phyloP scores from a whole-genome alignment of 2,888 invertebrate genomes.

The Athrips mouffetella region DNA sequence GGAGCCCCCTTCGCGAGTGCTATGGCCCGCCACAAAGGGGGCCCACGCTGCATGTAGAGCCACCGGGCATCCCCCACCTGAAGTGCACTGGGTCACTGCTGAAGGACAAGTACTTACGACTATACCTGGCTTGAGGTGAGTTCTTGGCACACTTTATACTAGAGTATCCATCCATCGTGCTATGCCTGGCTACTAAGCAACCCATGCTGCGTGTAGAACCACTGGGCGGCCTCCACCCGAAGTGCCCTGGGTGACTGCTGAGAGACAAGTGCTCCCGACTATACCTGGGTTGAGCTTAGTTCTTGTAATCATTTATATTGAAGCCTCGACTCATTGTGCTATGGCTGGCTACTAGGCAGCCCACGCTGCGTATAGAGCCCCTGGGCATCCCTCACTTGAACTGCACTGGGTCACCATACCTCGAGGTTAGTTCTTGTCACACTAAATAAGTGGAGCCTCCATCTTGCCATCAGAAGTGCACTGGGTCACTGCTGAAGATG shows the following conservation, averaged over 20 bases:
- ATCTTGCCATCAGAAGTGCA: no score
- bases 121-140: conserved; percentile 66
- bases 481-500: no score
- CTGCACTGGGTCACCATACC: conserved; percentile 72
- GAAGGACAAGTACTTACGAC: conserved; percentile 69
- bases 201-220: no score
- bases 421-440: conserved; percentile 44
- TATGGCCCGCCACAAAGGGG: conserved; percentile 68
- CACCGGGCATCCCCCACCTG: conserved; percentile 60
- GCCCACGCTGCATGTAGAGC: conserved; percentile 64
- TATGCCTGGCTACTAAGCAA: no score
- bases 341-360: conserved; percentile 70
- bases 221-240: no score
- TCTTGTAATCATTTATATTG: no score
- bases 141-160: background rate
- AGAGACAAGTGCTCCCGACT: no score
- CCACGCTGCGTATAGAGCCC: conserved; percentile 58
- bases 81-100: conserved; percentile 67
- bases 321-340: conserved; percentile 66
- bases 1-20: conserved; percentile 63
- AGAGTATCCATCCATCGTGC: background rate
- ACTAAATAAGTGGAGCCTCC: no score
- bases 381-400: conserved; percentile 63
- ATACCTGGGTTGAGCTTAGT: no score
- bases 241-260: no score